A percentile compares a stretch with the other conserved stretches of the same genome.
phyloP scores from a whole-genome alignment of 2,113 vertebrate genomes.

The Bubo scandiacus region DNA sequence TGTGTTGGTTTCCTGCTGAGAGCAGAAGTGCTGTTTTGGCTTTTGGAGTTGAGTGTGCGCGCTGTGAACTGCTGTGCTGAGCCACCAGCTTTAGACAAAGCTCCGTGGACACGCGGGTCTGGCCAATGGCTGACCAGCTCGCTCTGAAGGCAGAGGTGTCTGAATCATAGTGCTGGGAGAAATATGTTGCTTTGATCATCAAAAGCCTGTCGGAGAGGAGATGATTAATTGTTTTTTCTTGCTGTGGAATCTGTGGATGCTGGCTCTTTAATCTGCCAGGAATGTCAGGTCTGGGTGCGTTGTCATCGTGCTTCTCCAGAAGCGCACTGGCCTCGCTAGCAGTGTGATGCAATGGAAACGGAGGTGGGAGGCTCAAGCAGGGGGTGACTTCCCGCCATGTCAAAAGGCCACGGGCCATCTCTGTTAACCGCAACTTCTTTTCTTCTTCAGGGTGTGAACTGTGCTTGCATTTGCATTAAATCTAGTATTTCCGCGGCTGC shows the following conservation, averaged over 20 bases:
- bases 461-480: background rate
- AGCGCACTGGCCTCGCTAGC: background rate
- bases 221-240: constrained; percentile 34
- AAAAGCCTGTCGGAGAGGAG: background rate
- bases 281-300: background rate
- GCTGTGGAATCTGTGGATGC: constrained; percentile 39
- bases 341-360: background rate
- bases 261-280: constrained; percentile 37
- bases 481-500: background rate
- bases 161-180: background rate
- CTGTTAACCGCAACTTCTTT: background rate
- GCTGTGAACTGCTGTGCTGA: background rate
- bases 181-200: constrained; percentile 2
- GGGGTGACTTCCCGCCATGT: background rate
- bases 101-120: accelerated
- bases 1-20: background rate
- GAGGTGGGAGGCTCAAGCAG: background rate
- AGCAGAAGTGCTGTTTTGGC: background rate
- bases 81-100: background rate
- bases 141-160: background rate
- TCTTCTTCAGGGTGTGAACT: background rate
- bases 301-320: background rate
- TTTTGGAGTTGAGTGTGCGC: accelerated
- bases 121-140: background rate
- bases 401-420: background rate